Base-by-base conservation (phyloP, 2,888 invertebrate species). In the Mellilla xanthometata region DNA sequence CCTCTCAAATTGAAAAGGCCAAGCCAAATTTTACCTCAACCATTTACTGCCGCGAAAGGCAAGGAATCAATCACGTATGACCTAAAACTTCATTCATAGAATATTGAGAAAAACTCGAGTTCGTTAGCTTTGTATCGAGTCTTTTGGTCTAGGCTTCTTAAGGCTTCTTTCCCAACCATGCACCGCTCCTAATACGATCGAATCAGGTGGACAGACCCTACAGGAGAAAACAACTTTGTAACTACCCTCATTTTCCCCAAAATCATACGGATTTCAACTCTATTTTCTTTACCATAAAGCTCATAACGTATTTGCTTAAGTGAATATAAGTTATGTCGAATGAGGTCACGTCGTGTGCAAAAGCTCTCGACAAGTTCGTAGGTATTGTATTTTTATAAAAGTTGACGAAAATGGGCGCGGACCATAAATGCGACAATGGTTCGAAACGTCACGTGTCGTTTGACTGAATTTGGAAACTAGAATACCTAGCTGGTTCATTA, bases 181-280 rank as follows among this genome's bases (percentile, higher is more conserved):
- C 76, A 68, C 78, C 57, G 68, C 65, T 69, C 84, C 83, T 73
- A 81, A 81, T 81, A 81, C 68, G 82, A 79, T 70, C 46, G 65
- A 59, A 71, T 80, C 82, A 81, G 79, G 81, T 83, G 82, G 70
- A 77, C 74, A 70, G 67, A 72, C 69, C 67, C 72, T 73, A 60
- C 65, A 57, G 48, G 54, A 60, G 28, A 26, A 2, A 6, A 57
- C 58, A 42, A 42, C 39, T 24, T 41, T 46, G 40, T 12, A 27
- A 28, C 36, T 41, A 28, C 23, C 47, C 31, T 9, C 35, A 32
- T 34, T 24, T 29, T 23, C 12, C 3, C 5, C 1, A 39, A 10
- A 28, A 12, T 2, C 9, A 23, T 1, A 3, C 40, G 11, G 56
- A 26, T 57, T 19, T 47, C 9, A 38, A 38, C 65, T 46, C 58